Percentiles rank a stretch among this genome's conserved stretches.
Conservation (phyloP, 2,113 vertebrate genomes). For the Chlorodrepanis virens region DNA sequence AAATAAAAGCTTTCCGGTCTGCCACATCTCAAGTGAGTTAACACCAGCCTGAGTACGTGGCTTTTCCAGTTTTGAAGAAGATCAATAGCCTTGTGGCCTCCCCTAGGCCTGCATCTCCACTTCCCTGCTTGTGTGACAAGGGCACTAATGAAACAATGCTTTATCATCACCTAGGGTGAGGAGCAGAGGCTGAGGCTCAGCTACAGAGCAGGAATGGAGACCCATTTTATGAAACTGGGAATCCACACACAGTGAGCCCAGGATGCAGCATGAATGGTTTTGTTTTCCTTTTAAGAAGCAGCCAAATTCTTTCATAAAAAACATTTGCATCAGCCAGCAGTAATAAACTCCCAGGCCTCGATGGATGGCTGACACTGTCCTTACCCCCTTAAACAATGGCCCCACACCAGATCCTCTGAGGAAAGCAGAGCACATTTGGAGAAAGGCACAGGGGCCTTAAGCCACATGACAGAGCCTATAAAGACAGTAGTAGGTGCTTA, state of each 20-base stretch:
- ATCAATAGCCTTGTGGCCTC: neutral
- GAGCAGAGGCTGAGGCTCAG: neutral
- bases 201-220: neutral
- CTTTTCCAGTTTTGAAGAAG: neutral
- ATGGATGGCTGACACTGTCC: neutral
- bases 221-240: neutral
- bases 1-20: neutral
- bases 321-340: neutral
- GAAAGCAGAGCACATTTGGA: neutral
- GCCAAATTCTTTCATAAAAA: neutral
- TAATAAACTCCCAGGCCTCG: neutral
- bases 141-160: neutral
- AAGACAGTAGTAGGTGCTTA: neutral
- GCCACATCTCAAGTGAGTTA: neutral
- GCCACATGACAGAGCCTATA: neutral
- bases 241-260: neutral
- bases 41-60: neutral
- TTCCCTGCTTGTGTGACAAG: neutral
- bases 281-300: neutral
- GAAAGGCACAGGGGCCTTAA: neutral
- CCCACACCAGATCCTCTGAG: neutral
- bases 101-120: neutral
- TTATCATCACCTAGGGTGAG: neutral
- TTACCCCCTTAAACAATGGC: neutral
- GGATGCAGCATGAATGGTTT: neutral